phyloP scores from a whole-genome alignment of 1,140 invertebrate genomes.

The Cydia fagiglandana region DNA sequence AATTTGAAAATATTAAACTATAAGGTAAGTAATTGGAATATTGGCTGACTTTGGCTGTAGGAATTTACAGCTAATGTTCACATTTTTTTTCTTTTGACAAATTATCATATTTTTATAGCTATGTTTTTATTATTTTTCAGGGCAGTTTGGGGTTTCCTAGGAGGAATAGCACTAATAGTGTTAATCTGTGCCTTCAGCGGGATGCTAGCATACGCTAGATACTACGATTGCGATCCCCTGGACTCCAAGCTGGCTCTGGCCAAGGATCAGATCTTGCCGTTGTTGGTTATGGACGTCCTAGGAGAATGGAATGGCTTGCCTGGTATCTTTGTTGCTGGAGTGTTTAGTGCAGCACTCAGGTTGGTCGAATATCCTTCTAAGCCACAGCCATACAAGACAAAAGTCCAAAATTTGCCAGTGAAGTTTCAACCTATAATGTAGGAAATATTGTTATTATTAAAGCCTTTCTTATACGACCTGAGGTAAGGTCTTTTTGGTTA shows the following conservation, averaged over 20 bases:
- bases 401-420: too few relatives aligned
- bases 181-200: slow-evolving; percentile 84
- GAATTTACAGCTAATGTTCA: too few relatives aligned
- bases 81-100: too few relatives aligned
- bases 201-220: slow-evolving; percentile 89
- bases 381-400: too few relatives aligned
- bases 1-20: too few relatives aligned
- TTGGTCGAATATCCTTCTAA: slow-evolving; percentile 43
- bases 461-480: too few relatives aligned
- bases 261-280: slow-evolving; percentile 84
- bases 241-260: slow-evolving; percentile 82
- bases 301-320: slow-evolving; percentile 84
- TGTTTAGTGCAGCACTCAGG: slow-evolving; percentile 90
- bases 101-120: too few relatives aligned
- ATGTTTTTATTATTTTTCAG: slow-evolving; percentile 69
- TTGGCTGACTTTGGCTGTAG: too few relatives aligned
- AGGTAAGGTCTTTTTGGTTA: too few relatives aligned
- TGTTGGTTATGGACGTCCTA: slow-evolving; percentile 87
- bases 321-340: slow-evolving; percentile 88
- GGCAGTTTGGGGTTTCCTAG: slow-evolving; percentile 84
- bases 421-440: too few relatives aligned
- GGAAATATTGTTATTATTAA: too few relatives aligned
- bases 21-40: too few relatives aligned
- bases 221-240: slow-evolving; percentile 91
- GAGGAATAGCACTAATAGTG: slow-evolving; percentile 79